Evolutionary conservation across 2,888 invertebrate species (phyloP).

Genomic region (Platynereis dumerilii): DNA sequence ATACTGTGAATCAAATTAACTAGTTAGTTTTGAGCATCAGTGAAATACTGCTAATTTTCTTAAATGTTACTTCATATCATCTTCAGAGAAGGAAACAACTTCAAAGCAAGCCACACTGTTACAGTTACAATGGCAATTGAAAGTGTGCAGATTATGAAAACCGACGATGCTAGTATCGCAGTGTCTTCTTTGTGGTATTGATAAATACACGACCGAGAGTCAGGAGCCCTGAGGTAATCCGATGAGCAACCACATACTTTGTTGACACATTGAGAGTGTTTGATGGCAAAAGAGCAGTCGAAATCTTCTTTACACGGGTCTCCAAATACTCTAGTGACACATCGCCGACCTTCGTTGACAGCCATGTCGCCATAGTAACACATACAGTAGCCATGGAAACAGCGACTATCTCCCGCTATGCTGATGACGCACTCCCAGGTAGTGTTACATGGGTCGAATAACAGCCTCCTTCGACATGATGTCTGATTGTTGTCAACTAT

Average conservation of each 20-base stretch:
- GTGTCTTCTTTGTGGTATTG: too few species aligned
- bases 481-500: neutral
- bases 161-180: too few species aligned
- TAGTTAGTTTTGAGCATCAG: too few species aligned
- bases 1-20: too few species aligned
- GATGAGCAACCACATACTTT: neutral
- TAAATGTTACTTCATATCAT: too few species aligned
- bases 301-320: neutral
- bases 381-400: neutral
- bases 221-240: neutral
- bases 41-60: too few species aligned
- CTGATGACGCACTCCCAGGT: neutral
- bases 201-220: neutral
- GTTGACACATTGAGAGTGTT: neutral
- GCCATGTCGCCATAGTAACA: conserved; percentile 1
- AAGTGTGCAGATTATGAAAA: too few species aligned
- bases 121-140: too few species aligned
- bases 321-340: neutral
- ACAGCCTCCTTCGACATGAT: neutral
- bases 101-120: too few species aligned
- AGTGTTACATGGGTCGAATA: neutral
- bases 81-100: too few species aligned
- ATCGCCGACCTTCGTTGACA: neutral
- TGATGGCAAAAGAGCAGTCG: conserved; percentile 7
- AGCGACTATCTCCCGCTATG: neutral